These are phyloP conservation scores for Eurystomus glaucurus DNA, from an alignment of 2,797 vertebrate species.

Conservation along the genomic window DNA sequence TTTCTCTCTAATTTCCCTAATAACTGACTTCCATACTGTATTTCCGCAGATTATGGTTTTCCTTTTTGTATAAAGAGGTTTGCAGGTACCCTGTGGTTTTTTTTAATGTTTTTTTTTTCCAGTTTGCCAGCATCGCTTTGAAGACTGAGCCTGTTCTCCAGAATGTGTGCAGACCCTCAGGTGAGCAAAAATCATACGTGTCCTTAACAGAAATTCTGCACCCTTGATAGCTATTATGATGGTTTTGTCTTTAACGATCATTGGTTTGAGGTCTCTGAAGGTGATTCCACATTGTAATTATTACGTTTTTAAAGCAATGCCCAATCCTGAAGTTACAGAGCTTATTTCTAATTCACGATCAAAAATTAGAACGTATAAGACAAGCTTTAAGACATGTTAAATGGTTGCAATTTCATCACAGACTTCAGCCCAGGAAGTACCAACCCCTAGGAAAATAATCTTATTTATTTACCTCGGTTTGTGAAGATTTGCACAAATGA, in stretches of 20 bases:
- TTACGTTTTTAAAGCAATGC: neutral
- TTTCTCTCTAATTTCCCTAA: neutral
- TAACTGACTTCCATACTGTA: neutral
- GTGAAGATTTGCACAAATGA: neutral
- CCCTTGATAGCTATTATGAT: neutral
- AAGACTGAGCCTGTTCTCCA: neutral
- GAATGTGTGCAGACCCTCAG: neutral
- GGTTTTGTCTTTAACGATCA: neutral
- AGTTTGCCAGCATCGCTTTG: neutral
- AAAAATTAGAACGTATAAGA: neutral
- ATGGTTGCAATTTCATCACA: neutral
- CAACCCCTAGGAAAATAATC: neutral
- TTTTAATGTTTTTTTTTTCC: neutral
- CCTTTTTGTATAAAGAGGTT: neutral
- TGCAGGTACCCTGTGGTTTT: neutral
- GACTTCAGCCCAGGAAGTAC: neutral
- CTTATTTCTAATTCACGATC: neutral
- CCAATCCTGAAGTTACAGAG: neutral
- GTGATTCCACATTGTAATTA: neutral
- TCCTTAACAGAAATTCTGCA: neutral
- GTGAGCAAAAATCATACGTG: neutral
- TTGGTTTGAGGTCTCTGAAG: neutral
- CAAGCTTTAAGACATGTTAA: neutral
- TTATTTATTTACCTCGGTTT: neutral
- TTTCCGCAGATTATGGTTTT: neutral